phyloP scores from a whole-genome alignment of 2,888 invertebrate genomes.

The Leptinotarsa tumamoca region DNA sequence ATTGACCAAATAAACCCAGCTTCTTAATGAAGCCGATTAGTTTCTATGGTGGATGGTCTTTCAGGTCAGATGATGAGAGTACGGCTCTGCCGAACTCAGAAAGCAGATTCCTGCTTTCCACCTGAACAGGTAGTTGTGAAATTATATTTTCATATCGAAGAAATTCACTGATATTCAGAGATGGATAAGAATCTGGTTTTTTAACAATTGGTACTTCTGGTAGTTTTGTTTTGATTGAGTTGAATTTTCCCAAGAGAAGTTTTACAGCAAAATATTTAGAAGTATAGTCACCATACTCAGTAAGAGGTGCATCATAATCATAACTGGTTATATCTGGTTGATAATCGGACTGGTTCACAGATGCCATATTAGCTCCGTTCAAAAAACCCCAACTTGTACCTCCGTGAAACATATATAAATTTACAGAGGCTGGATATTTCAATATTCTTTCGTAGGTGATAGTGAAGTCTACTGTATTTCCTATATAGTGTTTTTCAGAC shows the following conservation, averaged over 20 bases:
- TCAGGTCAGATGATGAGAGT: no score
- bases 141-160: conserved; percentile 33
- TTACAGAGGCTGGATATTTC: conserved; percentile 73
- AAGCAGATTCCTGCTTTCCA: conserved; percentile 43
- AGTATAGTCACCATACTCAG: conserved; percentile 90
- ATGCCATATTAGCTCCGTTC: conserved; percentile 56
- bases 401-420: conserved; percentile 94
- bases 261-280: conserved; percentile 78
- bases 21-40: no score
- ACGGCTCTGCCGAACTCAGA: no score
- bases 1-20: no score
- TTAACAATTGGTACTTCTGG: conserved; percentile 26
- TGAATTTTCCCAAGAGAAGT: conserved; percentile 64
- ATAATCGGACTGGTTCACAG: conserved; percentile 34
- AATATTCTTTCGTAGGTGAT: conserved; percentile 48
- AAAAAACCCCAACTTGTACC: conserved; percentile 87
- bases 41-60: no score
- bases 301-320: conserved; percentile 93
- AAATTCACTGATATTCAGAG: conserved; percentile 29
- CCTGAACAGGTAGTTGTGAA: conserved; percentile 22
- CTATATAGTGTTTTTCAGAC: conserved; percentile 60
- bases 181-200: conserved; percentile 20
- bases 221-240: conserved; percentile 28
- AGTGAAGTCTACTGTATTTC: conserved; percentile 44
- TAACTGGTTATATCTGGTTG: conserved; percentile 62